Base-by-base conservation (phyloP, 2,113 vertebrate species). In the Gavialis gangeticus region DNA sequence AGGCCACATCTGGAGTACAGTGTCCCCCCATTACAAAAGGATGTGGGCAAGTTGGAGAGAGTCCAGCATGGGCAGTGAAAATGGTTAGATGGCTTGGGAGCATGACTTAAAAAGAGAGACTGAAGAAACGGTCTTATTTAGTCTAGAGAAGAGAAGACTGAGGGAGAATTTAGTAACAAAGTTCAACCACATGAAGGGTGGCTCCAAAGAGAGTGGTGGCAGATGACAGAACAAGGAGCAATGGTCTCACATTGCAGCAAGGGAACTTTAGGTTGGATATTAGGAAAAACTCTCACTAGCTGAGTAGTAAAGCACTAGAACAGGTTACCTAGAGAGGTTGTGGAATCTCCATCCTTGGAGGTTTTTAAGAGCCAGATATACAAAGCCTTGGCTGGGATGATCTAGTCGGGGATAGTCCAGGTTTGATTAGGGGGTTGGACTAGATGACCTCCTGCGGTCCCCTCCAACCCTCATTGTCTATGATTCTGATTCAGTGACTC, bases 241-340 rank as follows among this genome's bases (percentile, higher is more conserved):
- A 79, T 2, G 0, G 28, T 27, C 1, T 12, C 4, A 60, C 91
- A 79, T 4, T n/a, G 76, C 75, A 21, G 0, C 3, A 66, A 2
- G 22, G 16, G 6, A 64, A 59, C 75, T 57, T 46, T 10, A 37
- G 84, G 5, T 14, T 83, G 54, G 79, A 75, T 4, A 1, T 2
- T 46, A 14, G 18, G 77, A 87, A 87, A 77, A 37, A 14, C 4
- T 10, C 56, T 80, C 54, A 6, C 5, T 64, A 11, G 73, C 14
- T 6, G 58, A 73, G 10, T 21, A 3, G 19, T 30, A 6, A 22
- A 77, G 77, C 11, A 54, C 6, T 59, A 10, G 2, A 87, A 85
- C 1, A 67, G 11, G 11, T 28, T 67, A 56, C 5, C 2, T 21
- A 82, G 16, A 59, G 14, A 63, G 10, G 18, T 0, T 75, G 27